Conservation (phyloP, 37 sponge, comb jelly and placozoan species). For the Ephydatia muelleri region DNA sequence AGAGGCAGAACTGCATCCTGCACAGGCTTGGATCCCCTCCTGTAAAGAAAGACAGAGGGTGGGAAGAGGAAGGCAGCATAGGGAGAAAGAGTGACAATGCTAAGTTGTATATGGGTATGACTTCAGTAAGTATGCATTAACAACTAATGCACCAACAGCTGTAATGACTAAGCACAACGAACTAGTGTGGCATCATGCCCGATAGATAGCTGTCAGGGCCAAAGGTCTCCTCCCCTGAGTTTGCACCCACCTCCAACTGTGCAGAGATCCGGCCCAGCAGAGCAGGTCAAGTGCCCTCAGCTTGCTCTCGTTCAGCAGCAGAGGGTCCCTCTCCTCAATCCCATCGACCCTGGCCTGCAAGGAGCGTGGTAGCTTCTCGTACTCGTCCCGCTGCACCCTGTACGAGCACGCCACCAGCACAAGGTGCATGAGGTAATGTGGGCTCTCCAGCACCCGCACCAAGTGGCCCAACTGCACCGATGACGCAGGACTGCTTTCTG, state of each 20-base stretch:
- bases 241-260: background rate
- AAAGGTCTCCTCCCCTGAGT: too few relatives aligned
- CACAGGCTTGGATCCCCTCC: conserved; percentile 13
- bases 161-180: too few relatives aligned
- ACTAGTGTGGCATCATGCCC: too few relatives aligned
- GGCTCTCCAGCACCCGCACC: background rate
- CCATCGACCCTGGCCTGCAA: conserved; percentile 19
- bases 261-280: conserved; percentile 41
- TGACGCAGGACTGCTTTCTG: background rate
- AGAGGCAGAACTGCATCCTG: conserved; percentile 23
- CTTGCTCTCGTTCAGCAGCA: background rate
- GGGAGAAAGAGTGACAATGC: background rate
- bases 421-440: conserved; percentile 11
- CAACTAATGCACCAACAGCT: too few relatives aligned
- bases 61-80: background rate
- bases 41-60: conserved; percentile 5
- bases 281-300: conserved; percentile 41
- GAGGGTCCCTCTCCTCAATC: background rate
- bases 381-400: conserved; percentile 23
- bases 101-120: background rate
- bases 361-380: conserved; percentile 2
- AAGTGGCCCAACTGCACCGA: conserved; percentile 5
- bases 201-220: too few relatives aligned
- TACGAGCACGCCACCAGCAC: conserved; percentile 31
- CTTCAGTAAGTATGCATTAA: too few relatives aligned